Percentiles rank a stretch among this genome's conserved stretches.
phyloP scores from a whole-genome alignment of 1,140 invertebrate genomes.

The Teleopsis dalmanni region DNA sequence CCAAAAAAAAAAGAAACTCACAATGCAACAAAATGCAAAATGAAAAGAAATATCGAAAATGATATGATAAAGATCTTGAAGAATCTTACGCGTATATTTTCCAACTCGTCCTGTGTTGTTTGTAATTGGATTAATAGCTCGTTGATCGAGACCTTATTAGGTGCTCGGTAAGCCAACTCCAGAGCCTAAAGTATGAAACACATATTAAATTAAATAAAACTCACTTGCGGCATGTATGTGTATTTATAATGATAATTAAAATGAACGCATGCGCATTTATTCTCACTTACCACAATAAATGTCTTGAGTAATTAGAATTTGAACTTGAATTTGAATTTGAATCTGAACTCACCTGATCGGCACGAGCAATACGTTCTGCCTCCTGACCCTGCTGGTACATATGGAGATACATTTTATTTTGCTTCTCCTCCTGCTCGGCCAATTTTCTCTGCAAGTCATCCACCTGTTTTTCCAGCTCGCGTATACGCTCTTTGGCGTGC shows the following conservation, averaged over 20 bases:
- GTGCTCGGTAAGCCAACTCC: constrained; percentile 51
- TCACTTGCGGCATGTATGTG: too few relatives aligned
- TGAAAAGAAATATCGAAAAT: constrained; percentile 42
- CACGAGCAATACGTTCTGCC: constrained; percentile 60
- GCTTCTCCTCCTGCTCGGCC: constrained; percentile 63
- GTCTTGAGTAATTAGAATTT: not conserved
- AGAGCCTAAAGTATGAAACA: constrained; percentile 46
- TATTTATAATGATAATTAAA: too few relatives aligned
- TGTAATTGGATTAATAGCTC: constrained; percentile 71
- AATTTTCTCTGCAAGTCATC: constrained; percentile 60
- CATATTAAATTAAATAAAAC: not conserved
- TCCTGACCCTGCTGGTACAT: constrained; percentile 77
- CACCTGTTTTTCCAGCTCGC: constrained; percentile 59
- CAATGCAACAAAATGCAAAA: constrained; percentile 44
- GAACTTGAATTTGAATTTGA: too few relatives aligned
- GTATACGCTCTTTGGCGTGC: constrained; percentile 57
- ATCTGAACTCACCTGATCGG: constrained; percentile 49
- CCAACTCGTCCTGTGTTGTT: constrained; percentile 71
- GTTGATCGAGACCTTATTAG: constrained; percentile 61
- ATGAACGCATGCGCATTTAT: too few relatives aligned
- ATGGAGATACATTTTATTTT: constrained; percentile 69
- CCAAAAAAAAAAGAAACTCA: constrained; percentile 13
- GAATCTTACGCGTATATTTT: constrained; percentile 70
- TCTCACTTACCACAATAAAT: too few relatives aligned
- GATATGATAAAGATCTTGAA: constrained; percentile 42